Evolutionary conservation across 2,797 vertebrate species (phyloP), one percentile per base, ranked within the genome.

Genomic region (Tenualosa thibaudeaui): DNA sequence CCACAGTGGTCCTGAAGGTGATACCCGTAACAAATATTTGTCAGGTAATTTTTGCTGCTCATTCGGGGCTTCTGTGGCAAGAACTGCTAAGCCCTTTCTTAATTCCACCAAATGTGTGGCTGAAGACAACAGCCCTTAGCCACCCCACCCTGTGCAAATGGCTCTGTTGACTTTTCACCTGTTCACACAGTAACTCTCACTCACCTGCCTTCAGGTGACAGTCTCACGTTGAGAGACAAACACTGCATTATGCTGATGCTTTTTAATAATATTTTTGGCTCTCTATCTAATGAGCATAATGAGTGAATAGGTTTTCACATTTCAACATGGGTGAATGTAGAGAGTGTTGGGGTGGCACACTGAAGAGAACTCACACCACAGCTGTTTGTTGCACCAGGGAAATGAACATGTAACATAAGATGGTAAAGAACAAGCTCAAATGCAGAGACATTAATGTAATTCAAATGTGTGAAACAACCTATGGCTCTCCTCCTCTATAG

Each of bases 131-230:
- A 78, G 71, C 40, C 83, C 49, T 7, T 17, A 17, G 68, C 81
- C 68, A 83, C 86, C 86, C 90, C 90, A 82, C 89, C 90, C 88
- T 94, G 86, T 84, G 91, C 88, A 94, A 95, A 95, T 87, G 56
- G 8, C 75, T 84, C 22, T 86, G 86, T 82, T 78, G 75, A 85
- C 88, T 84, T 85, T 91, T 15, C 62, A 82, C 84, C 81, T 75
- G 87, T 88, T 88, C 86, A 83, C 87, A 86, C 88, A 82, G 9
- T 51, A 51, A 51, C 50, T 51, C 22, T 54, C 17, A 43, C 37
- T 82, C 81, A 82, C 81, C 26, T 46, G 37, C 37, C 71, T 19
- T 46, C 5, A n/a, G 71, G 71, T 78, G 71, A 78, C 40, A 46
- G 37, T 78, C 71, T 78, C 71, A 46, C 71, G 19, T 81, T 50